Conservation (phyloP, 2,888 invertebrate species). For the Pharmacophagus antenor region DNA sequence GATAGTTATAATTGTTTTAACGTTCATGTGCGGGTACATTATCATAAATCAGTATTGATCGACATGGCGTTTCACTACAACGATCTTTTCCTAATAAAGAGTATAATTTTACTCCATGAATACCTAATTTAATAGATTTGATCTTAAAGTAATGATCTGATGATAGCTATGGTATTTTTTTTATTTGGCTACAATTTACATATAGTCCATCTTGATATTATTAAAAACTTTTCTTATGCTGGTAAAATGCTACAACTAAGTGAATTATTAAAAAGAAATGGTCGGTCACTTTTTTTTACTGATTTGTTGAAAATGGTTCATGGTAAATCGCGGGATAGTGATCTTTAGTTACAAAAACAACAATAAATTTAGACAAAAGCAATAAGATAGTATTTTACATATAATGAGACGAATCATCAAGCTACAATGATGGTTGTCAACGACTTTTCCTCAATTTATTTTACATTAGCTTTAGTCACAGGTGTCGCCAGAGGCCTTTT, state of each 20-base stretch:
- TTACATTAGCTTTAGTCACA: slow-evolving; percentile 38
- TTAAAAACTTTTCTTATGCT: neutral
- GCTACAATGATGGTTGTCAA: slow-evolving; percentile 13
- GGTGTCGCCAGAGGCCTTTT: slow-evolving; percentile 6
- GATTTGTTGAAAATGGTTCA: neutral
- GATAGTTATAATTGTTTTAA: too few species aligned
- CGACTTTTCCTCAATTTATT: slow-evolving; percentile 42
- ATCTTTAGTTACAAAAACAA: neutral
- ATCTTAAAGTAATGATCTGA: too few species aligned
- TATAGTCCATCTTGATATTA: too few species aligned
- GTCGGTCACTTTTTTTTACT: too few species aligned
- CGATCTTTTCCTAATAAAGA: too few species aligned
- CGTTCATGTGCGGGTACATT: too few species aligned
- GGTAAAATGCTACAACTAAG: neutral
- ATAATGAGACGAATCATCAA: slow-evolving; percentile 11
- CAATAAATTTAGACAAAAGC: neutral
- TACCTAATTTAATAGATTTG: too few species aligned
- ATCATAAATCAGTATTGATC: too few species aligned
- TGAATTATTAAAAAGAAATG: neutral
- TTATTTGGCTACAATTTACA: too few species aligned
- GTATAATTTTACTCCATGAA: too few species aligned
- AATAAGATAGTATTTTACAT: neutral
- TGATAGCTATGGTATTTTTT: too few species aligned
- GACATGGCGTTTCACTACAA: too few species aligned
- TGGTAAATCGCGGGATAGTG: neutral